phyloP scores from a whole-genome alignment of 1,140 invertebrate species.

The Aphelenchoides fujianensis region DNA sequence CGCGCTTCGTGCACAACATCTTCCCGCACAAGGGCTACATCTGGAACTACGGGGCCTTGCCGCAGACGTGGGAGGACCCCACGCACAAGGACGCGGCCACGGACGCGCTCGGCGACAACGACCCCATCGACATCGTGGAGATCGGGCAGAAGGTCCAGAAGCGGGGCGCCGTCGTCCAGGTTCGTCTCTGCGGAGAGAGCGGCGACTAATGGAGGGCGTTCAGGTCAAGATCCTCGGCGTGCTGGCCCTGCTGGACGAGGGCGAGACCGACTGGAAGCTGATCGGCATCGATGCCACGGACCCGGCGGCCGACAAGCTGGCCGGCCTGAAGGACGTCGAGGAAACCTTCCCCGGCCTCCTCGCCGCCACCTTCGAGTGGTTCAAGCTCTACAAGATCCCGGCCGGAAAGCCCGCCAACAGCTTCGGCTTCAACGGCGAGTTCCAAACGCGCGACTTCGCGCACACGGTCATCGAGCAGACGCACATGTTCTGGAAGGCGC shows the following conservation, averaged over 20 bases:
- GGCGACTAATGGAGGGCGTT: no score
- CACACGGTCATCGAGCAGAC: slow-evolving; percentile 80
- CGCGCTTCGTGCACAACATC: slow-evolving; percentile 90
- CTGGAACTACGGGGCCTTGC: slow-evolving; percentile 99
- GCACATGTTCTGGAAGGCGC: slow-evolving; percentile 70
- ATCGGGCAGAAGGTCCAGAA: slow-evolving; percentile 75
- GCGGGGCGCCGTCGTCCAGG: slow-evolving; percentile 54
- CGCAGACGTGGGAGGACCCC: slow-evolving; percentile 99
- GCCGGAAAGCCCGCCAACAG: slow-evolving; percentile 91
- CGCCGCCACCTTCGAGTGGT: slow-evolving; percentile 90
- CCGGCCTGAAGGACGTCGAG: slow-evolving; percentile 83
- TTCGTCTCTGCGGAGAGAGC: no score
- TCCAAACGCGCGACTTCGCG: slow-evolving; percentile 83
- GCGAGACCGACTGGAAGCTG: slow-evolving; percentile 98
- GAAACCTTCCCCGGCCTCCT: slow-evolving; percentile 85
- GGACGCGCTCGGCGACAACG: slow-evolving; percentile 89
- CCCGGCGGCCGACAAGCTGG: slow-evolving; percentile 78
- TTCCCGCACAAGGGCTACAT: slow-evolving; percentile 99
- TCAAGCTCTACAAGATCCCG: slow-evolving; percentile 96
- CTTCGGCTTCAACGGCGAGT: slow-evolving; percentile 94
- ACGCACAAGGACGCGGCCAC: slow-evolving; percentile 83
- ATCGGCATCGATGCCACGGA: slow-evolving; percentile 88
- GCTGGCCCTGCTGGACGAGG: slow-evolving; percentile 88
- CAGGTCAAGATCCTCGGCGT: slow-evolving; percentile 86
- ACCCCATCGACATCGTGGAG: slow-evolving; percentile 97